phyloP scores from a whole-genome alignment of 2,797 vertebrate species.

The Antrozous pallidus region DNA sequence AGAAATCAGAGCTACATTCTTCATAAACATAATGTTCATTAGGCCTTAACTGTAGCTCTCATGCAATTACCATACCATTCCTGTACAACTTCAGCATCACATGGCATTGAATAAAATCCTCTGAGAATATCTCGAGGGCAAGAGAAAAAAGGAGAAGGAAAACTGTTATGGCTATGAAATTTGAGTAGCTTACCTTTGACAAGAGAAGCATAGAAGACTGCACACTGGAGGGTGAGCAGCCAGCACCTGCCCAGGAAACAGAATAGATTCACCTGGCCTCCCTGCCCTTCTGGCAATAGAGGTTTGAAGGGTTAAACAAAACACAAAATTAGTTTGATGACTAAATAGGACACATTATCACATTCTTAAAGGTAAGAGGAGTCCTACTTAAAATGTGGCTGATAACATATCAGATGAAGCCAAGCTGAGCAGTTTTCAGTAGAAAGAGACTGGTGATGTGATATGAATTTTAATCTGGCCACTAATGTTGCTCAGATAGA shows the following conservation, averaged over 20 bases:
- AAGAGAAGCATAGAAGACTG: background rate
- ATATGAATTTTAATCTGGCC: constrained; percentile 79
- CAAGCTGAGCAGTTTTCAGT: constrained; percentile 53
- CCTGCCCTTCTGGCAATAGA: constrained; percentile 64
- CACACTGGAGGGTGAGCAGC: background rate
- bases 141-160: constrained; percentile 54
- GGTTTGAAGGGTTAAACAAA: constrained; percentile 77
- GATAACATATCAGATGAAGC: constrained; percentile 73
- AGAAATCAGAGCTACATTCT: constrained; percentile 83
- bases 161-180: constrained; percentile 67
- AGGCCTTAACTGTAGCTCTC: constrained; percentile 76
- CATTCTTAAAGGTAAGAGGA: constrained; percentile 74
- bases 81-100: constrained; percentile 60
- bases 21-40: constrained; percentile 84
- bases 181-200: constrained; percentile 73
- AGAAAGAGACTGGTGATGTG: constrained; percentile 68
- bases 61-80: constrained; percentile 70
- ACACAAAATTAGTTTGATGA: constrained; percentile 77
- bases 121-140: constrained; percentile 69
- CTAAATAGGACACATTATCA: constrained; percentile 76
- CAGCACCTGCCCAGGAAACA: constrained; percentile 58
- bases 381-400: constrained; percentile 68
- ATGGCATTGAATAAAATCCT: constrained; percentile 59
- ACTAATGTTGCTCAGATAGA: background rate
- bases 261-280: constrained; percentile 71